These are phyloP conservation scores for Philopedon plagiatum DNA, from an alignment of 2,888 invertebrate genomes.

Conservation along the genomic window DNA sequence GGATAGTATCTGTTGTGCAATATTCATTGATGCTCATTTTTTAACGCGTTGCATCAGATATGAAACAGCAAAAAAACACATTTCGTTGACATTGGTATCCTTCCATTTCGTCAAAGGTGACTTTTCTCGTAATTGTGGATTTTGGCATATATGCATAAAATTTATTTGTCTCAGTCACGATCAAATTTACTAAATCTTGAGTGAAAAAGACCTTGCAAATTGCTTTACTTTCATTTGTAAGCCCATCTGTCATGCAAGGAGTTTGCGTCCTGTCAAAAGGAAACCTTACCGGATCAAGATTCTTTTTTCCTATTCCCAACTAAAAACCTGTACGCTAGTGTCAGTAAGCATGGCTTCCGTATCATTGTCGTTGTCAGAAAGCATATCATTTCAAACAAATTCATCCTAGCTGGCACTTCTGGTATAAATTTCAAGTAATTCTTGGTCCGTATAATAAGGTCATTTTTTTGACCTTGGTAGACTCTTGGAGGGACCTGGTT, in stretches of 20 bases:
- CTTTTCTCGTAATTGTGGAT: not conserved
- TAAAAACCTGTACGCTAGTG: not conserved
- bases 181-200: not conserved
- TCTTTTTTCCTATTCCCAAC: not conserved
- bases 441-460: not conserved
- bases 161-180: not conserved
- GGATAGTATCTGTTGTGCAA: constrained; percentile 38
- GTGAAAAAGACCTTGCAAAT: not conserved
- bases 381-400: not conserved
- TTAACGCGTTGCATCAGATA: constrained; percentile 30
- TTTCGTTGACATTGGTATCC: not conserved
- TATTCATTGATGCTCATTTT: constrained; percentile 32
- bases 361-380: not conserved
- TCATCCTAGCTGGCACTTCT: not conserved
- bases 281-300: not conserved
- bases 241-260: not conserved
- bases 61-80: constrained; percentile 23
- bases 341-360: not conserved
- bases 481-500: not conserved
- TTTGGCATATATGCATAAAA: not conserved
- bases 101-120: constrained; percentile 1
- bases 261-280: not conserved
- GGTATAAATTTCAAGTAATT: not conserved
- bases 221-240: not conserved
- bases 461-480: not conserved